phyloP scores from a whole-genome alignment of 2,888 invertebrate species.

The Pyrrhosoma nymphula region DNA sequence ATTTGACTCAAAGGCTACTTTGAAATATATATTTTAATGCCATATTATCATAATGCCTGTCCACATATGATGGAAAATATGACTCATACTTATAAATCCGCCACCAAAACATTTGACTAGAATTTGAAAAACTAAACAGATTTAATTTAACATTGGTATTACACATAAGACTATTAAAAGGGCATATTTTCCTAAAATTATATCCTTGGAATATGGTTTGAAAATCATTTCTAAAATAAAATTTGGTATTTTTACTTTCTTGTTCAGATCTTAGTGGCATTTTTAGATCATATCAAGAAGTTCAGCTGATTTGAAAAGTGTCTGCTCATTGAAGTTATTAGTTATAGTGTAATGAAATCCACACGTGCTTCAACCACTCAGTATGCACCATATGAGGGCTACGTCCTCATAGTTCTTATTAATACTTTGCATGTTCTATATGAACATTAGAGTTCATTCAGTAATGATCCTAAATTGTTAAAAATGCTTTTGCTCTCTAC shows the following conservation, averaged over 20 bases:
- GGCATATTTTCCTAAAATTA: neutral
- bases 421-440: neutral
- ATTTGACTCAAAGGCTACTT: neutral
- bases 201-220: neutral
- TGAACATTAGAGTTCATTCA: neutral
- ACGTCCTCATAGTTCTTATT: neutral
- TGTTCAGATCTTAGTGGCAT: neutral
- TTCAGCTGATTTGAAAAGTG: neutral
- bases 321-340: neutral
- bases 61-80: neutral
- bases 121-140: neutral
- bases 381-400: neutral
- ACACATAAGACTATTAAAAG: neutral
- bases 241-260: neutral
- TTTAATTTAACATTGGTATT: neutral
- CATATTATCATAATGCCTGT: neutral
- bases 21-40: neutral
- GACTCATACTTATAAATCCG: neutral
- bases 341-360: neutral
- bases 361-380: neutral
- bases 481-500: constrained; percentile 5
- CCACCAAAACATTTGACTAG: neutral
- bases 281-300: neutral
- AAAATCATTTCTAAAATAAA: neutral
- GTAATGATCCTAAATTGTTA: neutral